A percentile compares a stretch with the other conserved stretches of the same genome.
Conservation (phyloP, 1,140 invertebrate species). For the Conopomorpha cramerella region DNA sequence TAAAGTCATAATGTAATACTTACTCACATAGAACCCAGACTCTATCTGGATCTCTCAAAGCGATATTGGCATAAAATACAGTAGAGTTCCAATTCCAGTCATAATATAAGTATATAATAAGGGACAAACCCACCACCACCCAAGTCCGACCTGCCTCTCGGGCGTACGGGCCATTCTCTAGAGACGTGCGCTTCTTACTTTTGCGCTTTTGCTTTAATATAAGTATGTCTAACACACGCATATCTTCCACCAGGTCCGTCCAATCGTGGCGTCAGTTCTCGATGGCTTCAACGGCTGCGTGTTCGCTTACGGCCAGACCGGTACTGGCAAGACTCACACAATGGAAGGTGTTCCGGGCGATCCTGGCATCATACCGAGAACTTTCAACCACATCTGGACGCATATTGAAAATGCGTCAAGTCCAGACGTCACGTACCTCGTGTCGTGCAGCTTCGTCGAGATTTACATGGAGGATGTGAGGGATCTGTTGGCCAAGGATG, state of each 20-base stretch:
- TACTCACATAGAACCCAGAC: too few relatives aligned
- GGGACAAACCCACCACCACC: too few relatives aligned
- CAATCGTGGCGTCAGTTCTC: conserved; percentile 93
- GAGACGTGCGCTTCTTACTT: too few relatives aligned
- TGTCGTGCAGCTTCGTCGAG: conserved; percentile 91
- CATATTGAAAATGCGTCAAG: conserved; percentile 81
- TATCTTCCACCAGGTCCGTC: conserved; percentile 69
- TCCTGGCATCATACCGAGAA: conserved; percentile 89
- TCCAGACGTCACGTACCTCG: conserved; percentile 87
- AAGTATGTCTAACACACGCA: too few relatives aligned
- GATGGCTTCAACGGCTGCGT: conserved; percentile 97
- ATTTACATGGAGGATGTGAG: conserved; percentile 94
- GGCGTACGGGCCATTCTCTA: too few relatives aligned
- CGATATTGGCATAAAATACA: too few relatives aligned
- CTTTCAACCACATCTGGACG: conserved; percentile 95
- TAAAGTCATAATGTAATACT: too few relatives aligned
- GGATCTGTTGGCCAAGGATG: conserved; percentile 87
- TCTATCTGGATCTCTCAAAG: too few relatives aligned
- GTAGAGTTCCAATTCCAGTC: too few relatives aligned
- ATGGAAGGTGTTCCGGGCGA: conserved; percentile 86
- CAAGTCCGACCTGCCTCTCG: too few relatives aligned
- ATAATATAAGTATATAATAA: too few relatives aligned
- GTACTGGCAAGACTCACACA: conserved; percentile 92
- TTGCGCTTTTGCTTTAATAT: too few relatives aligned
- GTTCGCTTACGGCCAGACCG: conserved; percentile 96